Evolutionary conservation across 2,113 vertebrate genomes (phyloP).

Genomic region (Thamnaconus septentrionalis): DNA sequence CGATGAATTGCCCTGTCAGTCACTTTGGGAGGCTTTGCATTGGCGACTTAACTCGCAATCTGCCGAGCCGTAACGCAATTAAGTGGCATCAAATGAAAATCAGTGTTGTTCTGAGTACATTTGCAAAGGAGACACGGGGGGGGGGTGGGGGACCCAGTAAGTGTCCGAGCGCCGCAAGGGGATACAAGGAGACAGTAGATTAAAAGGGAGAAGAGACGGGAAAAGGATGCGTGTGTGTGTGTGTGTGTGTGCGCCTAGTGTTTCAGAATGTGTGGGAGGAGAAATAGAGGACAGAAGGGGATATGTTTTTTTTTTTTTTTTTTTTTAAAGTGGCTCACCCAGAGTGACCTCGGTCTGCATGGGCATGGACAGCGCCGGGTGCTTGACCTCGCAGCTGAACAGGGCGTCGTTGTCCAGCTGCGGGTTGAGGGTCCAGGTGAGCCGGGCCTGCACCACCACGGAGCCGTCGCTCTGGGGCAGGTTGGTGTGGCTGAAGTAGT

Average conservation of each 20-base stretch:
- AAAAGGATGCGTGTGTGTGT: conserved; percentile 10
- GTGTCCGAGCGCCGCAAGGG: conserved; percentile 16
- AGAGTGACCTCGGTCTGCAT: conserved; percentile 96
- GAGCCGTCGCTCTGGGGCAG: conserved; percentile 91
- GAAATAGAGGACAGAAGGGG: conserved; percentile 1
- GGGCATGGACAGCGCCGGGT: conserved; percentile 95
- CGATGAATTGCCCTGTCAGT: conserved; percentile 78
- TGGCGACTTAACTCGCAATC: conserved; percentile 69
- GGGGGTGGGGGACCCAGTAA: conserved; percentile 24
- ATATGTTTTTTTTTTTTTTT: no score
- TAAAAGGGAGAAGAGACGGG: conserved; percentile 25
- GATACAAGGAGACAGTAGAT: conserved; percentile 32
- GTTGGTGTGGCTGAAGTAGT: conserved; percentile 89
- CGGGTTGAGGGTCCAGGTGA: conserved; percentile 96
- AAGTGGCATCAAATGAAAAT: conserved; percentile 72
- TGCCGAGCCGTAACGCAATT: conserved; percentile 75
- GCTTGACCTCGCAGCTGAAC: conserved; percentile 98
- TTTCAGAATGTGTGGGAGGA: not conserved
- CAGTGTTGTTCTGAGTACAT: conserved; percentile 69
- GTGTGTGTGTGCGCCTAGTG: not conserved
- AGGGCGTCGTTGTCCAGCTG: conserved; percentile 95
- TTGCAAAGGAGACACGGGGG: conserved; percentile 60
- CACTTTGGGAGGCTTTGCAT: conserved; percentile 58
- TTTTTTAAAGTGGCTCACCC: conserved; percentile 74
- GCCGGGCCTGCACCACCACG: conserved; percentile 89